These are phyloP conservation scores for Zaprionus gabonicus DNA, from an alignment of 1,140 invertebrate species.

Conservation along the genomic window DNA sequence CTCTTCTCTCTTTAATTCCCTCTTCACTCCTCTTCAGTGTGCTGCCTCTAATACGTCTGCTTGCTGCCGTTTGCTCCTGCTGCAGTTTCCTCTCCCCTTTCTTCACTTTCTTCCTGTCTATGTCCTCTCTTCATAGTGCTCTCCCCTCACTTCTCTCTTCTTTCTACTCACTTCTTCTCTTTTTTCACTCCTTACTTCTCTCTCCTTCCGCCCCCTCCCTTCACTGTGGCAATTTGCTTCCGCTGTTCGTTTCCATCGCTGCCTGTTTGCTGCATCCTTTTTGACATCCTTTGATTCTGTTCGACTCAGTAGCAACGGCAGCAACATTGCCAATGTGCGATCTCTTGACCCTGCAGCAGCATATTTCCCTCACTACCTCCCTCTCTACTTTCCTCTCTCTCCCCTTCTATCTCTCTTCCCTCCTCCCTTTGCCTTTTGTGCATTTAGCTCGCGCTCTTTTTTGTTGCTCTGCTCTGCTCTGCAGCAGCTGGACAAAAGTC, in stretches of 20 bases:
- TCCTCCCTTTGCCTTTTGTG: no score
- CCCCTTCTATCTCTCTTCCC: not conserved
- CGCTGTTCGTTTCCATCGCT: no score
- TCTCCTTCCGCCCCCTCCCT: not conserved
- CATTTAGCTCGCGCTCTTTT: not conserved
- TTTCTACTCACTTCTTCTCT: not conserved
- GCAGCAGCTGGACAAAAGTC: slow-evolving; percentile 70
- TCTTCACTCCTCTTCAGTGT: no score
- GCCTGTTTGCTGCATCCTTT: not conserved
- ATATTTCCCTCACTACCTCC: not conserved
- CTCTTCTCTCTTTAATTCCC: no score
- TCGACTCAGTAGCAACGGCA: not conserved
- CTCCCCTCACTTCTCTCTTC: no score
- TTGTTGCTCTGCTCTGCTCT: slow-evolving; percentile 51
- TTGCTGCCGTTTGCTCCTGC: no score
- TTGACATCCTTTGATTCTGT: not conserved
- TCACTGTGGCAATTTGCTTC: not conserved
- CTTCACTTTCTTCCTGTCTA: no score
- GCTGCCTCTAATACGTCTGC: no score
- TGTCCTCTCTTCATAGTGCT: no score
- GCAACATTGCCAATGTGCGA: not conserved
- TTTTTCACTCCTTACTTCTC: not conserved
- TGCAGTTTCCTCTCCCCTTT: no score
- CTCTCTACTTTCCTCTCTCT: not conserved
- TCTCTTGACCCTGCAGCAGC: not conserved